Evolutionary conservation across 2,797 vertebrate species (phyloP), one percentile per base, ranked within the genome.

Genomic region (Lithobates sylvaticus): DNA sequence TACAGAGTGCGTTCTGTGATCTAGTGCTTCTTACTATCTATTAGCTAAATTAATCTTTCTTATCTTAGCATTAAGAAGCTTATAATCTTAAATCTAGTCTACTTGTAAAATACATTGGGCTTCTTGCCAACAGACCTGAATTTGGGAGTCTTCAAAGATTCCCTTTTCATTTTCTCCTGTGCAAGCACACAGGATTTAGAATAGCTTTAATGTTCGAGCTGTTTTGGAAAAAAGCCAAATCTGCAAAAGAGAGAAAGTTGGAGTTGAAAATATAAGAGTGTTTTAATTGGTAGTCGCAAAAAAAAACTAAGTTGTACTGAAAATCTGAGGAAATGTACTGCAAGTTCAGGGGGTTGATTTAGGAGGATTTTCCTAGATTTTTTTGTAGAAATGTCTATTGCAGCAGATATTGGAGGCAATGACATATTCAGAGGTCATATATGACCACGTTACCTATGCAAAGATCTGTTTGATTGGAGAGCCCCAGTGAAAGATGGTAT

Each of bases 171-270:
- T 54, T 21, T 61, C n/a, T 42, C 65, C 27, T 23, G 18, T 65
- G 79, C 74, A 16, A 76, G 58, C 64, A 18, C 26, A 64, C 34
- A 72, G 65, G 73, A 70, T 77, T 36, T 13, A 68, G 42, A 13
- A 26, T 7, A 18, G 65, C 64, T 65, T 86, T 34, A 68, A 42
- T 81, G 72, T 69, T 50, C 36, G 64, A 44, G 54, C 6, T 76
- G 18, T 81, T 76, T 82, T 76, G 78, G 73, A 34, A 39, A 50
- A 71, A 64, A 72, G 73, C 84, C 81, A 76, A 42, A 21, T 3
- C 64, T 70, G 78, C 21, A 73, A 81, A 68, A 39, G n/a, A 81
- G 64, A 26, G 27, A 64, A 64, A 67, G 65, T 81, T 86, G 78
- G 50, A 82, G 70, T 74, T 61, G 36, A 71, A 61, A 23, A 61